Conservation (phyloP, 2,797 vertebrate species). For the Manis pentadactyla region DNA sequence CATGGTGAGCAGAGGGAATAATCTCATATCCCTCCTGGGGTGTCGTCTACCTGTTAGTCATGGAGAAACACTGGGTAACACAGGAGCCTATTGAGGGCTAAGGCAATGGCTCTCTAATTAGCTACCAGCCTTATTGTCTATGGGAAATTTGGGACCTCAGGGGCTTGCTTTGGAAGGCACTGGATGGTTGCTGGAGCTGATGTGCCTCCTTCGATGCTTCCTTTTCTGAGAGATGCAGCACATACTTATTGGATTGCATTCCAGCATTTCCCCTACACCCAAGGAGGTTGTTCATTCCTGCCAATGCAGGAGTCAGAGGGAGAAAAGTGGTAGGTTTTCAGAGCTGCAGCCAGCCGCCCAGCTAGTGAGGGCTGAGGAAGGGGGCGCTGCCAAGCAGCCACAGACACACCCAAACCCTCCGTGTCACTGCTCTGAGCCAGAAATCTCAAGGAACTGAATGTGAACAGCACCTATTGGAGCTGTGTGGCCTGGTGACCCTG, state of each 20-base stretch:
- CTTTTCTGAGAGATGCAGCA: neutral
- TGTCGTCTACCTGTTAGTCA: neutral
- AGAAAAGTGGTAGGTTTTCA: neutral
- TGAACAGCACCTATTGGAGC: neutral
- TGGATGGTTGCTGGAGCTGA: neutral
- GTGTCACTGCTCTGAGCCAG: neutral
- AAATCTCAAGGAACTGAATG: neutral
- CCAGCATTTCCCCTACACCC: neutral
- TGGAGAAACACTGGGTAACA: neutral
- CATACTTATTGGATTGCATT: neutral
- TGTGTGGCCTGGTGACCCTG: neutral
- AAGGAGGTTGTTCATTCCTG: neutral
- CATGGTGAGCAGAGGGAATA: rapidly evolving
- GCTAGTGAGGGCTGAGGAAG: neutral
- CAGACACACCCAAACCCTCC: neutral
- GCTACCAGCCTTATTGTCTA: neutral
- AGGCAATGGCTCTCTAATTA: neutral
- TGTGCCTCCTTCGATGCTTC: neutral
- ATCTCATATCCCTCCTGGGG: neutral
- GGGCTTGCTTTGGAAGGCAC: neutral
- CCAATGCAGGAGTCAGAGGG: neutral
- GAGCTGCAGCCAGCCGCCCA: neutral
- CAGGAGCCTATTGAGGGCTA: neutral
- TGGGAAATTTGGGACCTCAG: neutral
- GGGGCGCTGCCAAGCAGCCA: neutral